These are phyloP conservation scores for Oostethus manadensis DNA, from an alignment of 2,113 vertebrate species.

Conservation along the genomic window DNA sequence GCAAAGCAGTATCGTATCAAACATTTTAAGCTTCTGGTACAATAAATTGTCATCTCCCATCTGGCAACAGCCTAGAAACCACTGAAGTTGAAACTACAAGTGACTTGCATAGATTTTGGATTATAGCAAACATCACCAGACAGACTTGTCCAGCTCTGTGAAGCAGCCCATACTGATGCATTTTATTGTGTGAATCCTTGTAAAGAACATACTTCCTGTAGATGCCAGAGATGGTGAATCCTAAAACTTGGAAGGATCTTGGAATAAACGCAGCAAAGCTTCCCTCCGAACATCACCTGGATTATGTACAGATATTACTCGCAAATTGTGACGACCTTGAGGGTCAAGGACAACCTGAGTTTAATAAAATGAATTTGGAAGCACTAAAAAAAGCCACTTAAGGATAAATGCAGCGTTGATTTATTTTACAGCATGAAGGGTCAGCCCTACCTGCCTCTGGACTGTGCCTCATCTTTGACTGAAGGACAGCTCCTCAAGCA, in stretches of 20 bases:
- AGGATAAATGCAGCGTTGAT: conserved; percentile 87
- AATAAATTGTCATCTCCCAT: too few relatives aligned
- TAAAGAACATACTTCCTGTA: too few relatives aligned
- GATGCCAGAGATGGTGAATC: too few relatives aligned
- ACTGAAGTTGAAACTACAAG: too few relatives aligned
- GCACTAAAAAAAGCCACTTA: conserved; percentile 82
- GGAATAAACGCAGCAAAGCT: neutral
- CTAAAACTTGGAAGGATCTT: too few relatives aligned
- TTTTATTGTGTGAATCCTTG: too few relatives aligned
- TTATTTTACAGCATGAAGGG: conserved; percentile 80
- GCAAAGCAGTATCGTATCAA: too few relatives aligned
- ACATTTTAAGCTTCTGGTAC: too few relatives aligned
- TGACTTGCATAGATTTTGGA: too few relatives aligned
- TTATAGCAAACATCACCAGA: too few relatives aligned
- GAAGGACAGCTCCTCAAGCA: conserved; percentile 67
- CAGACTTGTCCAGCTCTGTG: too few relatives aligned
- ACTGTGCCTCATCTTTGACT: conserved; percentile 69
- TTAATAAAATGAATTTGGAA: conserved; percentile 80
- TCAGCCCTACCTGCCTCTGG: conserved; percentile 63
- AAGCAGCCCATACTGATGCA: neutral
- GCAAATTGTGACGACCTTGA: conserved; percentile 76
- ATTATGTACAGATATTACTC: conserved; percentile 74
- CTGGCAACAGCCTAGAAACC: too few relatives aligned
- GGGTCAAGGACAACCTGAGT: conserved; percentile 81
- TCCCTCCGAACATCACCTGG: conserved; percentile 37